These are phyloP conservation scores for Catocala nupta DNA, from an alignment of 2,888 invertebrate species.

Conservation along the genomic window DNA sequence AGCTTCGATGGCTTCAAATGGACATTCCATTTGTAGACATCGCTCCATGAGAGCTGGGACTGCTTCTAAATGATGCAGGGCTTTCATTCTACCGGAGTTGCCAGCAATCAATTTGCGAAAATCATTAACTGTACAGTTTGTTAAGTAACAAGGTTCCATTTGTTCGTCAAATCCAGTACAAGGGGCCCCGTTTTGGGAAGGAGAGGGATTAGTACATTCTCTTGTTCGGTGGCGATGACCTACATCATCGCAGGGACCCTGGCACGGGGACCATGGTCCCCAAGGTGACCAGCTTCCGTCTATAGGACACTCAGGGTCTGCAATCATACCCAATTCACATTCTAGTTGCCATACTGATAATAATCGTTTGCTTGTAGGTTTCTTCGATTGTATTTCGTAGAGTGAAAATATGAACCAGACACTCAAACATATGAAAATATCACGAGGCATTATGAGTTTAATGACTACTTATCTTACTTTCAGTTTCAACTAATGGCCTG, in stretches of 20 bases:
- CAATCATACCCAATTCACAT: constrained; percentile 76
- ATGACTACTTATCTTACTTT: not conserved
- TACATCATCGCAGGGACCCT: constrained; percentile 78
- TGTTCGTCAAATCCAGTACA: constrained; percentile 76
- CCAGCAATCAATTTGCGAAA: constrained; percentile 71
- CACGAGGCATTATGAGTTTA: constrained; percentile 20
- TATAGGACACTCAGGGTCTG: constrained; percentile 76
- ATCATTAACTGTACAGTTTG: constrained; percentile 76
- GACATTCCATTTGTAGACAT: constrained; percentile 79
- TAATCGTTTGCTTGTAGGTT: constrained; percentile 65
- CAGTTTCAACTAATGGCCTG: not conserved
- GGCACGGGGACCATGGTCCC: constrained; percentile 79
- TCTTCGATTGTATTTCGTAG: constrained; percentile 54
- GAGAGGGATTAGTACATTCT: constrained; percentile 78
- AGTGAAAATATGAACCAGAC: constrained; percentile 31
- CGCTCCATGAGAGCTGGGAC: constrained; percentile 77
- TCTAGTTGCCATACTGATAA: constrained; percentile 76
- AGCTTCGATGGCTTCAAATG: constrained; percentile 75
- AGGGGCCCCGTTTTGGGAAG: constrained; percentile 75
- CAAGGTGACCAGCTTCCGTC: constrained; percentile 84
- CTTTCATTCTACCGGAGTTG: constrained; percentile 68
- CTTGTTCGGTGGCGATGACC: constrained; percentile 75
- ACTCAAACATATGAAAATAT: constrained; percentile 30
- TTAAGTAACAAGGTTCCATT: constrained; percentile 73
- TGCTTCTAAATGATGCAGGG: constrained; percentile 72